Base-by-base conservation (phyloP, 1,140 invertebrate species). In the Phenacoccus solenopsis region DNA sequence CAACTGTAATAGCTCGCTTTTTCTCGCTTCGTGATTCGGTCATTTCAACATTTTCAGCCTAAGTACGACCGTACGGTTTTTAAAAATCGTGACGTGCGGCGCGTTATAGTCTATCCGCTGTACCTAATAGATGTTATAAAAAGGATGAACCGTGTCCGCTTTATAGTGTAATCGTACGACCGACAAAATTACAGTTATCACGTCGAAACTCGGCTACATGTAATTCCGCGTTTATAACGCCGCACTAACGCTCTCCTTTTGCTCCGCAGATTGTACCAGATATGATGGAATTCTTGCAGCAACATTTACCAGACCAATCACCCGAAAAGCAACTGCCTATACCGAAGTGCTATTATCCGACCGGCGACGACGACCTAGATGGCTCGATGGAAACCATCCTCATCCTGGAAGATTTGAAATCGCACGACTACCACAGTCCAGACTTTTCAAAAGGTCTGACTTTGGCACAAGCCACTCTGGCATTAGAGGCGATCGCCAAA, bases 361-460 rank as follows among this genome's bases (percentile, higher is more conserved):
- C 25, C 59, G 22, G 22, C 59, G 59, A 64, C 59, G 59, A 64
- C 21, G 59, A 64, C 21, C 13, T 64, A 10, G 59, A 64, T 16
- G 12, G 1, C 2, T 79, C 82, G 2, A 79, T 83, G 0, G 84
- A 86, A 74, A 87, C 86, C 35, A 85, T 87, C 76, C 76, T 89
- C 68, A 85, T 87, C 0, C 75, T 88, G 16, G 82, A 86, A 69
- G 85, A 88, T 74, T 77, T 87, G 24, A 81, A 83, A 71, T 77
- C 80, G 0, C 73, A 77, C 25, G 80, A 86, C 71, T 82, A 79
- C 80, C 74, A 80, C 75, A 76, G 83, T 75, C 78, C 84, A 68
- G 76, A 88, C 73, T 90, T 90, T 72, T 84, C 85, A 0, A 81
- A 83, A 69, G 89, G 89, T 1, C 76, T 91, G 22, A 86, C 83